Conservation (phyloP, 2,888 invertebrate species). For the Masnerella sp. region DNA sequence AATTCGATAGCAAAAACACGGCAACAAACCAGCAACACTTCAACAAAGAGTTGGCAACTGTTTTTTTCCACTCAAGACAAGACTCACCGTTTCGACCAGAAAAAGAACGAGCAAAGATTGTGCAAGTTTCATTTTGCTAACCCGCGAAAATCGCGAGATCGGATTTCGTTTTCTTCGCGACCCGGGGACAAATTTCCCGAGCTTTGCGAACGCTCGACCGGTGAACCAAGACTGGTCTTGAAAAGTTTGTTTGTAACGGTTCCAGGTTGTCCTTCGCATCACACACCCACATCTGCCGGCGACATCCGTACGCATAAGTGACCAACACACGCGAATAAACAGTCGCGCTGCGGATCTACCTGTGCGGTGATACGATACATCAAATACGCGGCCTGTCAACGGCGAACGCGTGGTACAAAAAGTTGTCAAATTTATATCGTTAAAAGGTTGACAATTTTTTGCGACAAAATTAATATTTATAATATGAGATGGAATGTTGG, state of each 20-base stretch:
- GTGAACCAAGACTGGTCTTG: slow-evolving; percentile 71
- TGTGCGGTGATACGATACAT: slow-evolving; percentile 23
- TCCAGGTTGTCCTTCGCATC: slow-evolving; percentile 68
- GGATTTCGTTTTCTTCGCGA: no score
- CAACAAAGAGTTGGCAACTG: neutral
- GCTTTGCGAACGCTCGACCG: slow-evolving; percentile 66
- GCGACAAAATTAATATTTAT: neutral
- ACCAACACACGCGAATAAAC: slow-evolving; percentile 35
- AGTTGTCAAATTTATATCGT: slow-evolving; percentile 20
- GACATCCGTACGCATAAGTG: slow-evolving; percentile 43
- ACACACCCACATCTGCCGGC: slow-evolving; percentile 59
- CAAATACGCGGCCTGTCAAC: slow-evolving; percentile 21
- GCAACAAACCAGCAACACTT: no score
- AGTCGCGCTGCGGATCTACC: slow-evolving; percentile 26
- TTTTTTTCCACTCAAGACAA: no score
- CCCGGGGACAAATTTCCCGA: slow-evolving; percentile 48
- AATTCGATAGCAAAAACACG: no score
- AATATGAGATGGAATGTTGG: neutral
- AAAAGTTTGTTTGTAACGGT: slow-evolving; percentile 73
- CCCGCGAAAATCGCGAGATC: neutral
- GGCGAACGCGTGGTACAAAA: slow-evolving; percentile 17
- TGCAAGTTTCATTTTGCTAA: slow-evolving; percentile 60
- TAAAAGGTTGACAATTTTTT: neutral
- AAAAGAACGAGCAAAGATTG: slow-evolving; percentile 56
- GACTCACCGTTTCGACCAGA: slow-evolving; percentile 62